Conservation (phyloP, 2,113 vertebrate species). For the Phylloscopus whistleri region DNA sequence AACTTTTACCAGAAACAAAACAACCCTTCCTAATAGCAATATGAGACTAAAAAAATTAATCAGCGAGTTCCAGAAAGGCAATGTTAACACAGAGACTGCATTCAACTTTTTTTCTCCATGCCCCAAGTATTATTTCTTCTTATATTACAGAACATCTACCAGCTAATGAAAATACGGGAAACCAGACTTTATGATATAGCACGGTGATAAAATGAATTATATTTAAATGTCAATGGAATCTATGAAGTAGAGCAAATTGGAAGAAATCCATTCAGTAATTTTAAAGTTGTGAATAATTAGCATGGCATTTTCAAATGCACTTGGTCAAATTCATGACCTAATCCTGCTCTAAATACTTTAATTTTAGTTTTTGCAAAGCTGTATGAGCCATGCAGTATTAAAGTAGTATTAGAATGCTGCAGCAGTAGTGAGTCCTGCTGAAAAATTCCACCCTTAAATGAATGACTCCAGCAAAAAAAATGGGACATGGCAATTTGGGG, state of each 20-base stretch:
- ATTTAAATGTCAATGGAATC: slow-evolving; percentile 42
- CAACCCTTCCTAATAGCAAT: not conserved
- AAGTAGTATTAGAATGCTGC: not conserved
- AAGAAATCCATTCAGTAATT: slow-evolving; percentile 26
- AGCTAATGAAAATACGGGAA: not conserved
- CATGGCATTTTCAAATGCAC: slow-evolving; percentile 8
- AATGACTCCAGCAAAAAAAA: not conserved
- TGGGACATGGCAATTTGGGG: not conserved
- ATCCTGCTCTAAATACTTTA: not conserved
- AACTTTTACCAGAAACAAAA: not conserved
- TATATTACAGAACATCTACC: not conserved
- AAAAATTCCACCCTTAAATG: not conserved
- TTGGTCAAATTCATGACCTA: slow-evolving; percentile 16
- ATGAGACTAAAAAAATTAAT: not conserved
- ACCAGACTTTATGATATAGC: not conserved
- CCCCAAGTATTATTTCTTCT: not conserved
- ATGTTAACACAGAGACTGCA: not conserved
- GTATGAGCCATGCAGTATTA: not conserved
- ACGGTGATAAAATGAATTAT: slow-evolving; percentile 17
- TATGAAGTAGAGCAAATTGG: not conserved
- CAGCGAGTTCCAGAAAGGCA: not conserved
- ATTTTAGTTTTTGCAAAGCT: not conserved
- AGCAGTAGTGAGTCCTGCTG: not conserved
- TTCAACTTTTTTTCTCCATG: not conserved
- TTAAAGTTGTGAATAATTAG: slow-evolving; percentile 23